Evolutionary conservation across 2,797 vertebrate species (phyloP).

Genomic region (Botia kubotai): DNA sequence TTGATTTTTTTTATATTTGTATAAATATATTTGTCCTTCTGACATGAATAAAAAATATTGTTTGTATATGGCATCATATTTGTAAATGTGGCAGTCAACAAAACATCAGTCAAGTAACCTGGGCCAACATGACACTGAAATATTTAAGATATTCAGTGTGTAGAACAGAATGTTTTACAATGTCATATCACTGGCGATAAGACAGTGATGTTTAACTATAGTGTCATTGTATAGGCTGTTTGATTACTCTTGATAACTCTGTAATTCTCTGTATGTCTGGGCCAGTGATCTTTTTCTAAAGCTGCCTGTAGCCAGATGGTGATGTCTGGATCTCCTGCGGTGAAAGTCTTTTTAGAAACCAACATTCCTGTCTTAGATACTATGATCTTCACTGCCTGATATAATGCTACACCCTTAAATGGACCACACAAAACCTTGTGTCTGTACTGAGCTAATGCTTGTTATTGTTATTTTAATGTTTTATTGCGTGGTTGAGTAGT

Average conservation of each 20-base stretch:
- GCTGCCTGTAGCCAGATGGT: slow-evolving; percentile 30
- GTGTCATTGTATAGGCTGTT: slow-evolving; percentile 45
- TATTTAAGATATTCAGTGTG: neutral
- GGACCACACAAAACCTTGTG: neutral
- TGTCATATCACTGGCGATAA: slow-evolving; percentile 45
- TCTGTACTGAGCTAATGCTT: neutral
- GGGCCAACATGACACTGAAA: neutral
- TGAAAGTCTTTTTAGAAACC: slow-evolving; percentile 26
- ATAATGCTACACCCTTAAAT: neutral
- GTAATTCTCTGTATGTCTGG: slow-evolving; percentile 19
- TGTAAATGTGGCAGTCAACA: neutral
- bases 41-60: too few species aligned
- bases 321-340: slow-evolving; percentile 17
- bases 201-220: slow-evolving; percentile 45
- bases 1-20: too few species aligned
- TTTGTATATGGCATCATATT: too few species aligned
- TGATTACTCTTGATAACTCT: neutral
- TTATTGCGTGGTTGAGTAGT: neutral
- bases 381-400: neutral
- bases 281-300: slow-evolving; percentile 18
- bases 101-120: neutral
- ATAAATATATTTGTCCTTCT: too few species aligned
- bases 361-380: neutral
- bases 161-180: neutral
- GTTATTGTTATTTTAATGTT: neutral